Percentiles rank a stretch among this genome's conserved stretches.
Evolutionary conservation across 2,797 vertebrate genomes (phyloP).

Genomic region (Periophthalmus magnuspinnatus): DNA sequence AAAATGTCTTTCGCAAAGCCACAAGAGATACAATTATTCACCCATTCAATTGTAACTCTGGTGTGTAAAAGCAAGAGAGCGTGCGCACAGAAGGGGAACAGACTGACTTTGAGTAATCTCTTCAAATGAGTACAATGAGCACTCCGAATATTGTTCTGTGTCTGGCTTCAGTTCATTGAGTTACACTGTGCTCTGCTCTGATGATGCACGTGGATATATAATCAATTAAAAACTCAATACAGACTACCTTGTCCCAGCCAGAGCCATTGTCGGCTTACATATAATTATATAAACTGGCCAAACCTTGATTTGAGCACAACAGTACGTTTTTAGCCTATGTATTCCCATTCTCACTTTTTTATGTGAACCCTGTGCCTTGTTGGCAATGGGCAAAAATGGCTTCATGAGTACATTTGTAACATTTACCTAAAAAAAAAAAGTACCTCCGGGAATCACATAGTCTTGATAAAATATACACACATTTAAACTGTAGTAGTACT

Average conservation of each 20-base stretch:
- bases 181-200: conserved; percentile 24
- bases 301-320: neutral
- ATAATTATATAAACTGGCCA: neutral
- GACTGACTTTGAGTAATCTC: conserved; percentile 23
- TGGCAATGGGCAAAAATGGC: neutral
- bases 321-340: no score
- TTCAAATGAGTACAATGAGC: conserved; percentile 32
- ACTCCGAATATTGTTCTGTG: conserved; percentile 35
- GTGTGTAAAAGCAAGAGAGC: conserved; percentile 24
- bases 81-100: conserved; percentile 18
- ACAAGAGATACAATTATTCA: conserved; percentile 60
- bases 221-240: neutral
- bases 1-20: conserved; percentile 48
- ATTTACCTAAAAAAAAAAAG: neutral
- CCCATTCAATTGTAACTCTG: conserved; percentile 33
- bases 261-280: neutral
- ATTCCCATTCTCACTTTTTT: neutral
- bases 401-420: neutral
- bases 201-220: conserved; percentile 13
- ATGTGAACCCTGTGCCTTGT: neutral
- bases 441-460: neutral
- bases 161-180: conserved; percentile 29
- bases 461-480: no score
- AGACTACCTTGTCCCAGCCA: neutral
- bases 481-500: no score